Conservation (phyloP, 1,140 invertebrate genomes). For the Bicyclus anynana region DNA sequence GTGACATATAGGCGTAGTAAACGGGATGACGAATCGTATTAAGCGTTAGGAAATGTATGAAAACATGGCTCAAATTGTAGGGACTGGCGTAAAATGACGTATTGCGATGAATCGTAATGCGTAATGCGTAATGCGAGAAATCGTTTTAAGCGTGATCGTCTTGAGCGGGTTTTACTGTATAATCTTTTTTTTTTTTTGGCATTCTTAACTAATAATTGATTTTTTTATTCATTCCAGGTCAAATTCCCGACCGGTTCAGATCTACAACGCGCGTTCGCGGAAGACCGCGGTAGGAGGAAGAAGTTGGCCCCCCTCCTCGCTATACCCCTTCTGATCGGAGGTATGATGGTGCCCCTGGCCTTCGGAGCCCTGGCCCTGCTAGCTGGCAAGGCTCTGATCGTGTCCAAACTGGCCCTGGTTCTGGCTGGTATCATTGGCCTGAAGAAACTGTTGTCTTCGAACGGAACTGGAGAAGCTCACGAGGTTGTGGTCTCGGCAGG, state of each 20-base stretch:
- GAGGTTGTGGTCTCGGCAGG: conserved; percentile 85
- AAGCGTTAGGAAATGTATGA: no score
- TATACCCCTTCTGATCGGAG: conserved; percentile 86
- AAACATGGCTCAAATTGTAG: no score
- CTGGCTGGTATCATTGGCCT: conserved; percentile 89
- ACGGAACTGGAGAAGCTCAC: conserved; percentile 80
- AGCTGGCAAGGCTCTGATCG: conserved; percentile 89
- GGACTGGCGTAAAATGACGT: no score
- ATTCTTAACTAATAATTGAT: no score
- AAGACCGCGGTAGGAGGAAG: conserved; percentile 83
- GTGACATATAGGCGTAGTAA: no score
- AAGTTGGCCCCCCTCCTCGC: conserved; percentile 84
- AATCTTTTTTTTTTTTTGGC: no score
- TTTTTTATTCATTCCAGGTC: conserved; percentile 60
- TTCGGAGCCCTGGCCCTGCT: conserved; percentile 87
- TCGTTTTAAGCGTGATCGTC: no score
- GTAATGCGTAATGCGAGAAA: no score
- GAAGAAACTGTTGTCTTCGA: conserved; percentile 86
- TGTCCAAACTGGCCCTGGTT: conserved; percentile 88
- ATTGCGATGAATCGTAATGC: no score
- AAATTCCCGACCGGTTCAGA: conserved; percentile 82
- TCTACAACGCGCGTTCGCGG: conserved; percentile 79
- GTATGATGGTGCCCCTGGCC: conserved; percentile 87
- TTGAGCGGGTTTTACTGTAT: no score
- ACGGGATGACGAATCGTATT: no score